Evolutionary conservation across 2,888 invertebrate species (phyloP), one percentile per base, ranked within the genome.

Genomic region (Brachypalpus laphriformis): DNA sequence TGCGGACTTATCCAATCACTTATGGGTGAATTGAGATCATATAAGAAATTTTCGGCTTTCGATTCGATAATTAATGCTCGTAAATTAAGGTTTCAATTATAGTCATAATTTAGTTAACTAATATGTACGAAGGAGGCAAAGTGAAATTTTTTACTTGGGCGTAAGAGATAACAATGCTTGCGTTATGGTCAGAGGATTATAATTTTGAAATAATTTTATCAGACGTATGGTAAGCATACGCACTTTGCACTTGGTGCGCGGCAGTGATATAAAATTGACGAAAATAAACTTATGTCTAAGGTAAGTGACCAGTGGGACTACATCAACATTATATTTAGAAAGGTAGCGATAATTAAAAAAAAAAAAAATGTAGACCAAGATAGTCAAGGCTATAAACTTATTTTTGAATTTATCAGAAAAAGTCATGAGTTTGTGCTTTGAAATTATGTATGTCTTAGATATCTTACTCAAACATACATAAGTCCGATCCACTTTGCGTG

Each of bases 281-380:
- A 51, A 51, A 51, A 49, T 49, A 49, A 49, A 49, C n/a, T 25
- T 11, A 49, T n/a, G 25, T n/a, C 20, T n/a, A 49, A 54, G 9
- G 8, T 54, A n/a, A 25, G 11, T 49, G 49, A 49, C 49, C 31
- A 31, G 54, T 54, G 54, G 54, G 54, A 31, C 54, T 54, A 54
- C 54, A 54, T 54, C 54, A 54, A 54, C 54, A 54, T 54, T 54
- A 54, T 20, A 54, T 20, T 31, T 54, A 54, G 54, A 54, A 54
- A 49, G 11, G 1, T n/a, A 28, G 1, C 9, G 11, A 49, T 49
- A 49, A 16, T 4, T 20, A 9, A 5, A 8, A 8, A 1, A n/a
- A 18, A 49, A n/a, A 20, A 20, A n/a, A 49, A 25, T 6, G n/a
- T n/a, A 22, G n/a, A 49, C 22, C n/a, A 6, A 22, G 22, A n/a